A percentile compares a stretch with the other conserved stretches of the same genome.
Conservation (phyloP, 2,113 vertebrate species). For the Setophaga kirtlandii region DNA sequence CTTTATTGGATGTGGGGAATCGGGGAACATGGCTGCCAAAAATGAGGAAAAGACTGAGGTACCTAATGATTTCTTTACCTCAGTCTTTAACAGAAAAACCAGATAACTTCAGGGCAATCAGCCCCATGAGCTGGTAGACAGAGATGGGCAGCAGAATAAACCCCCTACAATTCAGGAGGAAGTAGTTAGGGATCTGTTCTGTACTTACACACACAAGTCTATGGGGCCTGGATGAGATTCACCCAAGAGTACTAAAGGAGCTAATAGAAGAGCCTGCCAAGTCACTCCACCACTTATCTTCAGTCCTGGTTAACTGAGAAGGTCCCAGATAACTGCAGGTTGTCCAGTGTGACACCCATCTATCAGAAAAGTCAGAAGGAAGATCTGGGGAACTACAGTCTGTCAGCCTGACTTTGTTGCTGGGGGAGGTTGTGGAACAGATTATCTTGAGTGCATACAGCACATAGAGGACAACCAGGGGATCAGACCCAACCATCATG, state of each 20-base stretch:
- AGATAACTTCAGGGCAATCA: not conserved
- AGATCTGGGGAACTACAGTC: not conserved
- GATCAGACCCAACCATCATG: not conserved
- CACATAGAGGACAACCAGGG: not conserved
- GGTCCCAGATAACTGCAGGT: not conserved
- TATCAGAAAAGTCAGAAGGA: not conserved
- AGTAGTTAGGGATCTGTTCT: not conserved
- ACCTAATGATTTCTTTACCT: not conserved
- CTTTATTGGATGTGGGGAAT: not conserved
- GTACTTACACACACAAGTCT: not conserved
- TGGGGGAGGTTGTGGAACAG: not conserved
- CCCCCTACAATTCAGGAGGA: too few species aligned
- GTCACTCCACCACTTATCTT: not conserved
- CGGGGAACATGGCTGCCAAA: fast-evolving
- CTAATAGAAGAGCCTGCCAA: not conserved
- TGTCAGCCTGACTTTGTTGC: not conserved
- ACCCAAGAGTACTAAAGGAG: not conserved
- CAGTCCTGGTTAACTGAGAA: not conserved
- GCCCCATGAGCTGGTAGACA: not conserved
- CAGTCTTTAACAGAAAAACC: not conserved
- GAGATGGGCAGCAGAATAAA: not conserved
- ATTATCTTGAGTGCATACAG: not conserved
- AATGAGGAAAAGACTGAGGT: not conserved
- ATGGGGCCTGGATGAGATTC: not conserved
- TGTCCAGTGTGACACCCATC: not conserved